Percentiles rank a stretch among this genome's conserved stretches.
phyloP scores from a whole-genome alignment of 2,113 vertebrate species.

The Ptilonorhynchus violaceus region DNA sequence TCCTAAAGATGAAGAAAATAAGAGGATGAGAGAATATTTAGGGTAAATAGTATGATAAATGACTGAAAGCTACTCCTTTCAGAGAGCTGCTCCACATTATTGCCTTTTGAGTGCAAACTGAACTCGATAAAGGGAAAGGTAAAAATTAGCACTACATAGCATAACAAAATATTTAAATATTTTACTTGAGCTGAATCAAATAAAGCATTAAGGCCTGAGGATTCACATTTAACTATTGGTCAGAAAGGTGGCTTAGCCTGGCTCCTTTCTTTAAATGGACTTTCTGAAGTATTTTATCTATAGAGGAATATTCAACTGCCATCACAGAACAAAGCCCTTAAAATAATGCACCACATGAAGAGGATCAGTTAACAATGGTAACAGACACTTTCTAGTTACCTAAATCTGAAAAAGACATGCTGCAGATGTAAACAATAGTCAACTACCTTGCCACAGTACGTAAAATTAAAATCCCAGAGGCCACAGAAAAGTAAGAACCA shows the following conservation, averaged over 20 bases:
- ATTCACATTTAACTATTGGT: neutral
- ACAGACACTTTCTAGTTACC: neutral
- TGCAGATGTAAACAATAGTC: neutral
- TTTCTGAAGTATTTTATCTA: neutral
- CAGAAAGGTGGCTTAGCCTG: neutral
- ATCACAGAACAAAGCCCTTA: neutral
- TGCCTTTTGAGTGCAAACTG: neutral
- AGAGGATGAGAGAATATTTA: neutral
- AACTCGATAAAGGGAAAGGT: neutral
- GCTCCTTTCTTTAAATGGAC: neutral
- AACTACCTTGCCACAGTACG: neutral
- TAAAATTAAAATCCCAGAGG: neutral
- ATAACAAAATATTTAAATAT: neutral
- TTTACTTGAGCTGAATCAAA: neutral
- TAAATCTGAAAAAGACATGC: neutral
- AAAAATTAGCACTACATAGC: neutral
- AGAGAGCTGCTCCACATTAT: neutral
- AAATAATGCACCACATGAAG: neutral
- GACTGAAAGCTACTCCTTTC: neutral
- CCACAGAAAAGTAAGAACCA: neutral
- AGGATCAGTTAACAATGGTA: neutral
- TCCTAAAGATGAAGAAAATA: constrained; percentile 43
- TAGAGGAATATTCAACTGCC: neutral
- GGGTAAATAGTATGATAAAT: neutral
- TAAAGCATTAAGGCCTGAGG: neutral